phyloP scores from a whole-genome alignment of 2,888 invertebrate genomes.

The Neoitamus cyanurus region DNA sequence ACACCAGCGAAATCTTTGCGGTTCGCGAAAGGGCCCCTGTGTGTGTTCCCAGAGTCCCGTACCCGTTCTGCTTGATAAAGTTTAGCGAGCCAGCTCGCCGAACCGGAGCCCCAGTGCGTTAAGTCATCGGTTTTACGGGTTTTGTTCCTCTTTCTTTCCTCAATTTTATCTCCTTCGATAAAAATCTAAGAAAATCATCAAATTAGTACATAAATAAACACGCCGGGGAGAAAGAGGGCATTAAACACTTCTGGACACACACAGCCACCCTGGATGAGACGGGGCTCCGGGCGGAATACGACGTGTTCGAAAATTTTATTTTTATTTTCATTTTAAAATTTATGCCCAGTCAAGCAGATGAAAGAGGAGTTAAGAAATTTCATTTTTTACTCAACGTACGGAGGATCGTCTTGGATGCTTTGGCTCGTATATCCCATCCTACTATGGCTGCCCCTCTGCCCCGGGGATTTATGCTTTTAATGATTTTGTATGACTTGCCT shows the following conservation, averaged over 20 bases:
- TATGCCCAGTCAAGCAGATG: slow-evolving; percentile 46
- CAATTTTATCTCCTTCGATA: slow-evolving; percentile 51
- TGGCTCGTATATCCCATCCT: background rate
- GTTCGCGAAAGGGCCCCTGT: slow-evolving; percentile 3
- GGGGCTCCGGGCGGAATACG: background rate
- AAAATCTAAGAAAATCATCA: slow-evolving; percentile 52
- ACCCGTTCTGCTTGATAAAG: slow-evolving; percentile 2
- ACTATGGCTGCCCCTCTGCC: background rate
- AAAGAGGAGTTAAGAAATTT: slow-evolving; percentile 45
- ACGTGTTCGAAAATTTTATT: slow-evolving; percentile 41
- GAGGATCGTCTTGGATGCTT: background rate
- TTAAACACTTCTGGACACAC: slow-evolving; percentile 34
- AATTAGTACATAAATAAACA: slow-evolving; percentile 52
- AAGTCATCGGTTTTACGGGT: slow-evolving; percentile 36
- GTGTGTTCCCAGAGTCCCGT: background rate
- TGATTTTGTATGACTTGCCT: slow-evolving; percentile 22
- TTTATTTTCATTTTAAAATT: slow-evolving; percentile 38
- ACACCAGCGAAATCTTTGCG: background rate
- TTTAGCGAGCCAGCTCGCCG: background rate
- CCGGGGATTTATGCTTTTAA: slow-evolving; percentile 40
- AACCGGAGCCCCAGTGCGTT: background rate
- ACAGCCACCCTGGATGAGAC: background rate
- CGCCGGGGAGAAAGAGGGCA: slow-evolving; percentile 30
- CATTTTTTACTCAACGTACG: slow-evolving; percentile 17
- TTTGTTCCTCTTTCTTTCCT: slow-evolving; percentile 28